These are phyloP conservation scores for Zhengitettix transpicula DNA, from an alignment of 2,888 invertebrate genomes.

Conservation along the genomic window DNA sequence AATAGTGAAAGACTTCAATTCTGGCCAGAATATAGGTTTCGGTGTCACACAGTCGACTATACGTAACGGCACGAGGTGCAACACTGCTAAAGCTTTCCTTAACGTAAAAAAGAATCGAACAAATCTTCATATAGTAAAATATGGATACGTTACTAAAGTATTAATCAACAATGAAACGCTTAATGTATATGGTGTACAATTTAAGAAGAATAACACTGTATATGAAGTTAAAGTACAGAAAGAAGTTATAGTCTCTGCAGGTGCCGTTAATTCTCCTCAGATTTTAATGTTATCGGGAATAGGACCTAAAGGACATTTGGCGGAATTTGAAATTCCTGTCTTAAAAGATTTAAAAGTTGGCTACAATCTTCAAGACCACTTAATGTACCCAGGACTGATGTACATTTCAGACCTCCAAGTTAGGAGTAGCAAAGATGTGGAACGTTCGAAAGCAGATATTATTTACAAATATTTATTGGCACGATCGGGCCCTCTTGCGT, in stretches of 20 bases:
- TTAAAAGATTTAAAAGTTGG: constrained; percentile 22
- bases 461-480: too few species aligned
- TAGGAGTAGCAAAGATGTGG: too few species aligned
- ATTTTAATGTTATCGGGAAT: constrained; percentile 12
- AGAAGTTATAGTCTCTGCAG: constrained; percentile 14
- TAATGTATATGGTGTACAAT: constrained; percentile 19
- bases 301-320: constrained; percentile 11
- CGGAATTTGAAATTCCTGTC: constrained; percentile 7
- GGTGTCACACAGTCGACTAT: constrained; percentile 6
- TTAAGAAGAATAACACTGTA: constrained; percentile 2
- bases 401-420: too few species aligned
- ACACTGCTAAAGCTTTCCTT: constrained; percentile 17
- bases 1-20: too few species aligned
- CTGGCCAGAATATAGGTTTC: too few species aligned
- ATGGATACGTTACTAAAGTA: constrained; percentile 17
- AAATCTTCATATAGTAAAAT: constrained; percentile 16
- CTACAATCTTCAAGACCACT: constrained; percentile 31
- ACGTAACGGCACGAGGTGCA: constrained; percentile 15
- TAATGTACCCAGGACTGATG: constrained; percentile 2
- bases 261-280: constrained; percentile 13
- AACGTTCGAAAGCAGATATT: too few species aligned
- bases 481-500: too few species aligned
- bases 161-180: constrained; percentile 17
- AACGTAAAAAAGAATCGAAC: constrained; percentile 11
- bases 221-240: constrained; percentile 6